Conservation (phyloP, 2,113 vertebrate species). For the Entelurus aequoreus region DNA sequence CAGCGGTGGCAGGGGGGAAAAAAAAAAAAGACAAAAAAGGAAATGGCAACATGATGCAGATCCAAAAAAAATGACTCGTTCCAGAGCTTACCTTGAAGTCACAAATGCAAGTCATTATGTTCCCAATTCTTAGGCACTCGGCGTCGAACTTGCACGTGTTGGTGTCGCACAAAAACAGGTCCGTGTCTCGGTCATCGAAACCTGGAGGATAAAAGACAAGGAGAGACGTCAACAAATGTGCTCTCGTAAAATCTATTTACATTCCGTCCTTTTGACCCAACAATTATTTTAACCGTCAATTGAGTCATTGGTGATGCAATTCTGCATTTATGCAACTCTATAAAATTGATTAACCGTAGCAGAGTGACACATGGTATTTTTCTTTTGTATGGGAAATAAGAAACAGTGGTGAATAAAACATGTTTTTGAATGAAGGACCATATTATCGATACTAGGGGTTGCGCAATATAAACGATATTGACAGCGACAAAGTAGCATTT, state of each 20-base stretch:
- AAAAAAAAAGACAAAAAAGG: background rate
- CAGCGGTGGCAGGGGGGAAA: background rate
- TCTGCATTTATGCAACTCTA: too few species aligned
- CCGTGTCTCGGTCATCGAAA: slow-evolving; percentile 96
- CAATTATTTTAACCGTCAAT: too few species aligned
- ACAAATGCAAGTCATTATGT: slow-evolving; percentile 98
- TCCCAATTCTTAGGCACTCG: slow-evolving; percentile 95
- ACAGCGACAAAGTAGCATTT: too few species aligned
- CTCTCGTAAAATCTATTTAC: slow-evolving; percentile 15
- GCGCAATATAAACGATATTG: too few species aligned
- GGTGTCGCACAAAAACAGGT: slow-evolving; percentile 96
- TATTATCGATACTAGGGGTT: too few species aligned
- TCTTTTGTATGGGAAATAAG: too few species aligned
- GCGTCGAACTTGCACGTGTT: slow-evolving; percentile 99
- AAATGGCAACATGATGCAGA: background rate
- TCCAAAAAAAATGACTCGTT: background rate
- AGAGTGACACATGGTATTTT: too few species aligned
- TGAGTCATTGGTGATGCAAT: too few species aligned
- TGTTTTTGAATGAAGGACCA: too few species aligned
- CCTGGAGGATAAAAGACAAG: slow-evolving; percentile 74
- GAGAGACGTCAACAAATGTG: slow-evolving; percentile 51
- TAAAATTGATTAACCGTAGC: too few species aligned
- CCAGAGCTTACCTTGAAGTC: slow-evolving; percentile 93
- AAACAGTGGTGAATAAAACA: too few species aligned
- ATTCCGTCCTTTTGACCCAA: background rate